Base-by-base conservation (phyloP, 2,888 invertebrate species). In the Sesia bembeciformis region DNA sequence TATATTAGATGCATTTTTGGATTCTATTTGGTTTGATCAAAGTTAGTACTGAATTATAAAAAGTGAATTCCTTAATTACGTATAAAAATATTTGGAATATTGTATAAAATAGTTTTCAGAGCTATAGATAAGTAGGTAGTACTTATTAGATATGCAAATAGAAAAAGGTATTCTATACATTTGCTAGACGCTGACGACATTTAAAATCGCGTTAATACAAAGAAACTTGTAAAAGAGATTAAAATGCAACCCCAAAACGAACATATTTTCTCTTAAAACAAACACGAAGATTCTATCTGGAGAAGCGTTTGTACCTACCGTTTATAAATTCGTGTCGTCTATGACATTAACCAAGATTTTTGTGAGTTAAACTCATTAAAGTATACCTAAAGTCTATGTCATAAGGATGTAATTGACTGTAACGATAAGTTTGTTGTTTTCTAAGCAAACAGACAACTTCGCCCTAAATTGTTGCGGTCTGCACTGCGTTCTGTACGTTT, bases 401-500 rank as follows among this genome's bases (percentile, higher is more conserved):
- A 46, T 6, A n/a, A 23, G 8, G 8, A 38, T 38, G 50, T 38
- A 50, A 23, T 67, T 61, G 23, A 46, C 4, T 41, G 70, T 53
- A 65, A n/a, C 50, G 51, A 39, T 53, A 65, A 55, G 51, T 62
- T 74, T 62, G 76, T 66, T 72, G 72, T 77, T 78, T 74, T 77
- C 72, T 76, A 70, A 77, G 79, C 73, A 77, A 81, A 83, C 76
- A 81, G 7, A 39, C 50, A 39, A 39, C 50, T 62, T 63, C 64
- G 68, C 64, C 66, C 74, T 68, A 75, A 83, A 81, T 79, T 80
- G 81, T 78, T 73, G 78, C 71, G 79, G 81, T 70, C 73, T 69
- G 68, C 69, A 65, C 50, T 7, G 67, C 66, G 66, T 62, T 61
- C 62, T 57, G 58, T 62, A 70, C 66, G 70, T 68, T 74, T 78